Percentiles rank a stretch among this genome's conserved stretches.
phyloP scores from a whole-genome alignment of 2,113 vertebrate species.

The human (Homo sapiens) region DNA sequence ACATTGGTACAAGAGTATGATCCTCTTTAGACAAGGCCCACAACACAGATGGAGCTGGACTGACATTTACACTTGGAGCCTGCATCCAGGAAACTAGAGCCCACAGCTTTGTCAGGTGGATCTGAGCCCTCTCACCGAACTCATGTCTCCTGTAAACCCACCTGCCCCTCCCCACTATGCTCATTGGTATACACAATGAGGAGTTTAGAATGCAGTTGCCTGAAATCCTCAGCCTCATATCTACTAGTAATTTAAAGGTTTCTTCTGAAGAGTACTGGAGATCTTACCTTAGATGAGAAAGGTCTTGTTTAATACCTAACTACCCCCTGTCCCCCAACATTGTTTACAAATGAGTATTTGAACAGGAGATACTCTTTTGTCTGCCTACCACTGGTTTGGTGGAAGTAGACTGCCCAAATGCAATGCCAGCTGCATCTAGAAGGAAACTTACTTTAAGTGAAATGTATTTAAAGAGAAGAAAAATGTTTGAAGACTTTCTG shows the following conservation, averaged over 20 bases:
- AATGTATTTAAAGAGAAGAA: background rate
- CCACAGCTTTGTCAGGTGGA: background rate
- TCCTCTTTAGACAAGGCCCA: background rate
- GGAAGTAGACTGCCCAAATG: background rate
- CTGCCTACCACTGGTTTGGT: background rate
- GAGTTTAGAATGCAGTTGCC: background rate
- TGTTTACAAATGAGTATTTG: background rate
- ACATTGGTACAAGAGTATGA: background rate
- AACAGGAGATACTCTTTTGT: background rate
- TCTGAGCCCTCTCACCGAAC: background rate
- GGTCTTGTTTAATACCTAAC: background rate
- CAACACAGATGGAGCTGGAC: background rate
- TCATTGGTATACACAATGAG: background rate
- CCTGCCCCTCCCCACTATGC: accelerated
- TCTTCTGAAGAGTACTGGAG: background rate
- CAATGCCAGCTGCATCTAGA: background rate
- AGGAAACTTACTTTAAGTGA: background rate
- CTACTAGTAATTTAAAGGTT: background rate
- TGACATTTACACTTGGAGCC: accelerated
- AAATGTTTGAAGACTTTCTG: background rate
- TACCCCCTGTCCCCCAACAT: background rate
- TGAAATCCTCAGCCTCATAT: background rate
- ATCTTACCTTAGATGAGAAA: background rate
- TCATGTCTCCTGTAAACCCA: accelerated
- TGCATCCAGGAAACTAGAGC: background rate